Evolutionary conservation across 2,113 vertebrate species (phyloP).

Genomic region (Centropus bengalensis): DNA sequence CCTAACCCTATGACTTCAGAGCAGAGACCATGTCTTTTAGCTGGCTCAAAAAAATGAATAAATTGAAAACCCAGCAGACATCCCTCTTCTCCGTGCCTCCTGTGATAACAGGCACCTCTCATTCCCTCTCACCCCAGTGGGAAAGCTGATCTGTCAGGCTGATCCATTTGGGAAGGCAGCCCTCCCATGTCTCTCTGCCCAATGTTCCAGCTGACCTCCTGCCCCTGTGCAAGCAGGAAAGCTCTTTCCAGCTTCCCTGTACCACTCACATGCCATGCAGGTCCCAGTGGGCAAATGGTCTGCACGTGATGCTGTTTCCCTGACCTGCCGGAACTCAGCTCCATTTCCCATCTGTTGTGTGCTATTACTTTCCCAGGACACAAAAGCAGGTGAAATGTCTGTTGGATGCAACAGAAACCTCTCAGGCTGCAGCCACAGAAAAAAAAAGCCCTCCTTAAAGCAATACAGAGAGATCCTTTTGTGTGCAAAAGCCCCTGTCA

Average conservation of each 20-base stretch:
- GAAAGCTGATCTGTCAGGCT: neutral
- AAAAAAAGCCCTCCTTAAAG: neutral
- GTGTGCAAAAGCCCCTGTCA: neutral
- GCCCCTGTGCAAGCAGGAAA: neutral
- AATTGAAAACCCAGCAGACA: neutral
- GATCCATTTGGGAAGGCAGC: neutral
- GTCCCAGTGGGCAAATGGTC: neutral
- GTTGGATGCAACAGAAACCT: neutral
- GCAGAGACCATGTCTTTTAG: neutral
- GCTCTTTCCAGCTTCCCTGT: neutral
- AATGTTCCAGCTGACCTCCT: neutral
- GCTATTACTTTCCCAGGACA: neutral
- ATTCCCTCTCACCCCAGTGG: neutral
- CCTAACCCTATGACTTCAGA: neutral
- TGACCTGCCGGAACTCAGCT: neutral
- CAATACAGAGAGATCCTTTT: neutral
- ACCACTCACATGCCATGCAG: rapidly evolving
- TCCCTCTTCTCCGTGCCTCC: neutral
- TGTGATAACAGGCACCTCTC: neutral
- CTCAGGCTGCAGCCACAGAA: neutral
- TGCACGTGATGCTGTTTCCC: neutral
- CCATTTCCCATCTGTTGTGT: neutral
- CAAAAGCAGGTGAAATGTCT: conserved; percentile 4
- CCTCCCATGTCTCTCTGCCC: neutral
- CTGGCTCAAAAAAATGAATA: neutral